A percentile compares a stretch with the other conserved stretches of the same genome.
Conservation (phyloP, 2,888 invertebrate species). For the Pristionchus mayeri region DNA sequence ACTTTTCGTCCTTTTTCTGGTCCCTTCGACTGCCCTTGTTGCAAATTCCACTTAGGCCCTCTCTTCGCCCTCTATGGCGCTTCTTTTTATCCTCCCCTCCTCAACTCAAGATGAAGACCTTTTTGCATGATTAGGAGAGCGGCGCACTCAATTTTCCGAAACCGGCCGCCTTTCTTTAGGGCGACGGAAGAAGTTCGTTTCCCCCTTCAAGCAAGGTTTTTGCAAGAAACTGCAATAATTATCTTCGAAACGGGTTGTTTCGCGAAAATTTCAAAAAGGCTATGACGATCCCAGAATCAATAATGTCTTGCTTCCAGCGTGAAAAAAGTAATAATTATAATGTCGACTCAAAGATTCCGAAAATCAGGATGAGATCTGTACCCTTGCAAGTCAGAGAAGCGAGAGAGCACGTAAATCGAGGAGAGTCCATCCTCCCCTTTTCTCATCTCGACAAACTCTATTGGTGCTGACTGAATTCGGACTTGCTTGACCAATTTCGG, state of each 20-base stretch:
- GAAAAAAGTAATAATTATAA: too few relatives aligned
- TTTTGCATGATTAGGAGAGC: conserved; percentile 25
- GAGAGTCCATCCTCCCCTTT: background rate
- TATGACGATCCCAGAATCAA: background rate
- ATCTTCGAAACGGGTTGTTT: too few relatives aligned
- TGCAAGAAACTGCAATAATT: too few relatives aligned
- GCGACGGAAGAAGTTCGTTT: too few relatives aligned
- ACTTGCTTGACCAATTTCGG: conserved; percentile 20
- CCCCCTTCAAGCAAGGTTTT: too few relatives aligned
- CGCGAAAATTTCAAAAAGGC: background rate
- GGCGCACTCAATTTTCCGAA: background rate
- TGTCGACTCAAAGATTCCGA: too few relatives aligned
- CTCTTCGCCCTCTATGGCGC: background rate
- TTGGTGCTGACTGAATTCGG: background rate
- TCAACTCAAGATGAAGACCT: background rate
- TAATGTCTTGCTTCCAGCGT: too few relatives aligned
- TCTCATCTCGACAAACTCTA: background rate
- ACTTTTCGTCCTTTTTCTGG: too few relatives aligned
- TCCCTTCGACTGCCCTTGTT: background rate
- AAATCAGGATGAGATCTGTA: too few relatives aligned
- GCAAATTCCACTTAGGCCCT: conserved; percentile 21
- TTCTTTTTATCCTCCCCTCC: background rate
- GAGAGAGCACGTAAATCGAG: background rate
- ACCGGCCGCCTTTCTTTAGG: background rate
- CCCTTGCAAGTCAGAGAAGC: too few relatives aligned